Base-by-base conservation (phyloP, 1,140 invertebrate species). In the Leptinotarsa undecemlineata region DNA sequence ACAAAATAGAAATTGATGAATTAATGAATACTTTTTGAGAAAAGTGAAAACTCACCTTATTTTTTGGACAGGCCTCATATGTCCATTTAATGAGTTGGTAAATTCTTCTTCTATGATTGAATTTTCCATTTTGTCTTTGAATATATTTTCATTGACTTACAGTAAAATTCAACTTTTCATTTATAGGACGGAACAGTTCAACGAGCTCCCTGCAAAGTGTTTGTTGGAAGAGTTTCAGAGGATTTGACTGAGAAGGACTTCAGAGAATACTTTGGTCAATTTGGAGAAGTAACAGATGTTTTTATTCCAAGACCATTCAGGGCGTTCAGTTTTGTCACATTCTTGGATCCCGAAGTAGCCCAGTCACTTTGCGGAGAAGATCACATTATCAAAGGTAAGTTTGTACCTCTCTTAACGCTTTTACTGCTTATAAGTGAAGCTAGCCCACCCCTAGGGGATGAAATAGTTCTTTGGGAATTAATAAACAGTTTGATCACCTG, bases 251-350 rank as follows among this genome's bases (percentile, higher is more conserved):
- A 93, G 3, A 95, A 96, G 80, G 96, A 97, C 86, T 88, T 98
- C 76, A 90, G 93, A 82, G 95, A 97, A 82, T 99, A 98, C 90
- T 99, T 98, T 87, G 90, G 91, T 68, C 96, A 98, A 87, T 99
- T 93, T 87, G 98, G 98, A 74, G 95, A 96, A 89, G 95, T 98
- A 60, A 96, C 94, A 71, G 96, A 98, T 89, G 95, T 98, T 51
- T 98, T 98, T 86, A 97, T 98, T 83, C 96, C 97, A 71, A 96
- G 94, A 87, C 95, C 94, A 79, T 98, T 97, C 86, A 89, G 96
- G 81, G 96, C 96, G 68, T 98, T 98, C 86, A 95, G 95, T 82
- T 98, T 98, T 87, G 96, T 98, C 60, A 97, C 95, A 64, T 98
- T 98, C 88, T 88, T 97, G 79, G 96, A 98, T 87, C 95, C 95